A percentile compares a stretch with the other conserved stretches of the same genome.
Conservation (phyloP, 2,888 invertebrate genomes). For the Xestia rhomboidea region DNA sequence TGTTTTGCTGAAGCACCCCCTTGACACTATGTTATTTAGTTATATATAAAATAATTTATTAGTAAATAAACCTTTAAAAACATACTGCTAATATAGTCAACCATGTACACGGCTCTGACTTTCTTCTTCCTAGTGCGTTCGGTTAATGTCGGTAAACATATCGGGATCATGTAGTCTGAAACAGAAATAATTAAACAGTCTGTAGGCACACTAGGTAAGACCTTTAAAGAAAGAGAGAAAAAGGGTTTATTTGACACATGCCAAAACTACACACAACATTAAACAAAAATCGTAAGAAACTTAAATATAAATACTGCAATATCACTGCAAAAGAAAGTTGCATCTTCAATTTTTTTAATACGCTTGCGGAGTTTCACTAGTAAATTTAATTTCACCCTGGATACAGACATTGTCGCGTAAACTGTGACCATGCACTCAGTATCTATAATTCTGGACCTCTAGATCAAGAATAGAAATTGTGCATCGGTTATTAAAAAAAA, state of each 20-base stretch:
- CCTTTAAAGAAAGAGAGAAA: background rate
- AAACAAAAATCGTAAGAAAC: background rate
- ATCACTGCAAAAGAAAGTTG: too few relatives aligned
- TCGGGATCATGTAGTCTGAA: constrained; percentile 84
- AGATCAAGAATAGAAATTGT: background rate
- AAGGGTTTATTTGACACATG: background rate
- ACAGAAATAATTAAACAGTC: constrained; percentile 33
- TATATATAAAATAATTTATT: background rate
- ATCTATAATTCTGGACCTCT: background rate
- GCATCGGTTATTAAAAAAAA: background rate
- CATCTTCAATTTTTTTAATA: too few relatives aligned
- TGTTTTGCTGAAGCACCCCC: background rate
- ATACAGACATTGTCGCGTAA: background rate
- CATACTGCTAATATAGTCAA: constrained; percentile 84
- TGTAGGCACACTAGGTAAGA: background rate
- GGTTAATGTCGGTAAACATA: constrained; percentile 79
- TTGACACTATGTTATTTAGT: background rate
- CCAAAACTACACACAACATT: background rate
- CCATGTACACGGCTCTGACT: constrained; percentile 77
- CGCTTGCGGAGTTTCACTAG: background rate
- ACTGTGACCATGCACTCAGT: background rate
- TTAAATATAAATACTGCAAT: background rate
- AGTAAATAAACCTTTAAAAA: background rate
- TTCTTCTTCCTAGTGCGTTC: constrained; percentile 78
- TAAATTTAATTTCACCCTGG: background rate